Base-by-base conservation (phyloP, 64 coral and sea anemone genomes). In the Dendronephthya gigantea region DNA sequence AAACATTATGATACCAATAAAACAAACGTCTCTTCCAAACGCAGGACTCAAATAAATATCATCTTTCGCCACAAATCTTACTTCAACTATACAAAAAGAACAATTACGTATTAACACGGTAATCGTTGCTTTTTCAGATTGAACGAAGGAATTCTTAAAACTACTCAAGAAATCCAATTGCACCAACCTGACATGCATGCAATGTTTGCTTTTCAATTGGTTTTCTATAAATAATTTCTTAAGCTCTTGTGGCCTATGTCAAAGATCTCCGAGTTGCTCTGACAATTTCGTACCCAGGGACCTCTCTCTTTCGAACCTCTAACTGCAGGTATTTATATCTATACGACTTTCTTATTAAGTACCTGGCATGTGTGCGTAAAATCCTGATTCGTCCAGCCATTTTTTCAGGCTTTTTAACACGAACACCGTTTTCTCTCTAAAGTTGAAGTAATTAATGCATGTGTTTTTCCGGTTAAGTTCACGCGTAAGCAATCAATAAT, bases 1-100 rank as follows among this genome's bases (percentile, higher is more conserved):
- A 51, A 35, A 97, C 4, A 68, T 91, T 36, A 97, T 88, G 34
- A 97, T 87, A 39, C 93, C 93, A 50, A 97, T 90, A 68, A 91
- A 97, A 40, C 89, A 91, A 25, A 84, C 76, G 27, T 97, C 94
- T 29, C 81, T 88, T n/a, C 89, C 84, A 88, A 87, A 90, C 52
- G 87, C 89, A 48, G 94, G 94, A 59, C 94, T 97, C 81, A 97
- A 37, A 43, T 89, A 93, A 36, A 97, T 93, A 45, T 93, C 90
- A 82, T 97, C 94, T 70, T 81, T 70, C 48, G 93, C 93, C 62
- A 93, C 94, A 91, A 97, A 97, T 12, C 94, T 84, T 16, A 97
- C 94, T 90, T 97, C 94, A 89, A 93, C 91, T 97, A 48, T 30
- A 83, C 49, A 39, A 82, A 19, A 88, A 34, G 4, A 37, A 37